Conservation (phyloP, 1,140 invertebrate species). For the Marisa cornuarietis region DNA sequence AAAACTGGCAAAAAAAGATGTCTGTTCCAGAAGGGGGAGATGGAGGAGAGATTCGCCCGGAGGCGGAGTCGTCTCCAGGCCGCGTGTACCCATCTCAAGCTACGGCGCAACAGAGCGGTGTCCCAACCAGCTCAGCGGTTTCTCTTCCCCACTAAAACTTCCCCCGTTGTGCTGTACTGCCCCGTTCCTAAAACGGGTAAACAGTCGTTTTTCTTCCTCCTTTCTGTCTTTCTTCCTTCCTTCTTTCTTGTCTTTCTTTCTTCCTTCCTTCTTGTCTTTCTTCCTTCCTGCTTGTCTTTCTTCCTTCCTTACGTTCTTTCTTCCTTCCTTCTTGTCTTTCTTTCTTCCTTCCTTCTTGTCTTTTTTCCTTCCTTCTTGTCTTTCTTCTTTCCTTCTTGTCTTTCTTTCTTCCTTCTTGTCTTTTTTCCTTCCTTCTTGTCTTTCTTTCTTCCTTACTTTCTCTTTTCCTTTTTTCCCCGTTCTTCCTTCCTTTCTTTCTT, state of each 20-base stretch:
- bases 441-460: not conserved
- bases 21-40: not conserved
- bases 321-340: no score
- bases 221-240: not conserved
- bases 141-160: constrained; percentile 13
- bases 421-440: no score
- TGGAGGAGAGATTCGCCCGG: not conserved
- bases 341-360: no score
- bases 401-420: no score
- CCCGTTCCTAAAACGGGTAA: constrained; percentile 11
- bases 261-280: no score
- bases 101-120: not conserved
- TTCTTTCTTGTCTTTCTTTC: not conserved
- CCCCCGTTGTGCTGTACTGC: constrained; percentile 11
- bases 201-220: not conserved
- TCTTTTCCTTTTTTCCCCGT: no score
- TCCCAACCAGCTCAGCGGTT: not conserved
- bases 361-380: no score
- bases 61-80: not conserved
- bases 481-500: no score
- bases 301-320: no score
- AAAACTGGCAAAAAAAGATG: no score
- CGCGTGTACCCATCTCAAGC: not conserved
- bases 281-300: no score
- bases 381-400: no score